Percentiles rank a stretch among this genome's conserved stretches.
These are phyloP conservation scores for Pachypanchax playfairii DNA, from an alignment of 2,113 vertebrate genomes.

Conservation along the genomic window DNA sequence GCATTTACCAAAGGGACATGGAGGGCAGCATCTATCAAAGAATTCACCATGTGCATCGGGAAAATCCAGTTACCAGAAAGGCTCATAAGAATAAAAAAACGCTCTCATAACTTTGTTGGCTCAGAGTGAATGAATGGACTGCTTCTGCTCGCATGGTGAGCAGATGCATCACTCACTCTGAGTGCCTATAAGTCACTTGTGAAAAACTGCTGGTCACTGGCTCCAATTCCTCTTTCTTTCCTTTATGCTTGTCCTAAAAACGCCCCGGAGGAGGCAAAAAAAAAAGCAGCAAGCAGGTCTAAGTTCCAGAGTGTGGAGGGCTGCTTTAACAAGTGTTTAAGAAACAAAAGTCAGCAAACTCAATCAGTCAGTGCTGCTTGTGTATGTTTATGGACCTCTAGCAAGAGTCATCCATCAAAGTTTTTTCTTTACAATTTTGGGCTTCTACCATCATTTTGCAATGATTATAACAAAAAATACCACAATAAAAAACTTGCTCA, in stretches of 20 bases:
- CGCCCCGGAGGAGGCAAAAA: constrained; percentile 45
- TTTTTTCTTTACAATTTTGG: constrained; percentile 5
- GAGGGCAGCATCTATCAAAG: constrained; percentile 77
- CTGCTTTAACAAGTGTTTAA: constrained; percentile 75
- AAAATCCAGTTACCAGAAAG: constrained; percentile 74
- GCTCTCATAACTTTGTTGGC: constrained; percentile 71
- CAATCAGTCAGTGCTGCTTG: constrained; percentile 76
- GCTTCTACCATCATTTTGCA: constrained; percentile 49
- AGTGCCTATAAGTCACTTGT: constrained; percentile 74
- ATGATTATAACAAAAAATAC: constrained; percentile 66
- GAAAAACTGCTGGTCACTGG: constrained; percentile 70
- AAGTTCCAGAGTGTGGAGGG: constrained; percentile 38
- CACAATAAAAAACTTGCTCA: constrained; percentile 69
- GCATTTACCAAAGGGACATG: constrained; percentile 69
- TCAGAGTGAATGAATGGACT: constrained; percentile 66
- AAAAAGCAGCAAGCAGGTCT: constrained; percentile 54
- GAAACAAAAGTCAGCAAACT: constrained; percentile 74
- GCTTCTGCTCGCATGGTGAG: constrained; percentile 47
- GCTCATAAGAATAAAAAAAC: constrained; percentile 78
- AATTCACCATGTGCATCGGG: constrained; percentile 64
- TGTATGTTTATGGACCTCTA: constrained; percentile 77
- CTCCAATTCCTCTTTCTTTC: constrained; percentile 65
- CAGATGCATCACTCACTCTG: constrained; percentile 68
- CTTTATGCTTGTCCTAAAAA: constrained; percentile 55
- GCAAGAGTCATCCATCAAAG: constrained; percentile 74